A percentile compares a stretch with the other conserved stretches of the same genome.
These are phyloP conservation scores for Aramus guarauna DNA, from an alignment of 2,113 vertebrate species.

Conservation along the genomic window DNA sequence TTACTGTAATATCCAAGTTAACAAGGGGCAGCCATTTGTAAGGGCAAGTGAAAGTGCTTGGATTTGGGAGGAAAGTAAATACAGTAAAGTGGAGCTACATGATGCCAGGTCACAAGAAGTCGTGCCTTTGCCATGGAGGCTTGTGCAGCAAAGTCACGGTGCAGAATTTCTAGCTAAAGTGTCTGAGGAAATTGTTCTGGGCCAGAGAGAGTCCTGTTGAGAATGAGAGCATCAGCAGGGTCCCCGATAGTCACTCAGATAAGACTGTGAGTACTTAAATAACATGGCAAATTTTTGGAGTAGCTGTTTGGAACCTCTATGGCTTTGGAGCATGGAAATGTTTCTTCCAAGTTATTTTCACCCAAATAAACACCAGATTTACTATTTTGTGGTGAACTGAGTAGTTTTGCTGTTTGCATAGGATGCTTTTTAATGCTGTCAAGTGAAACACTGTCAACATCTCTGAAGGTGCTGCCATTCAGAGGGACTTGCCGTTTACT, in stretches of 20 bases:
- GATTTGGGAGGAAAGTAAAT: background rate
- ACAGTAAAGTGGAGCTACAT: background rate
- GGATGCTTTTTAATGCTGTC: background rate
- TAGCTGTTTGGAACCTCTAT: background rate
- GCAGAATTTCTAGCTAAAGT: background rate
- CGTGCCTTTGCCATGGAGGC: rapidly evolving
- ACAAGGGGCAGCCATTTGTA: background rate
- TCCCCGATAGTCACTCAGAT: background rate
- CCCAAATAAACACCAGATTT: background rate
- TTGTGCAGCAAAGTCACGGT: background rate
- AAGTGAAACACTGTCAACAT: background rate
- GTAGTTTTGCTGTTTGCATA: background rate
- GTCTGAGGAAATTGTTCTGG: background rate
- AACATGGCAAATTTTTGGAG: background rate
- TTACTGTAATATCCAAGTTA: background rate
- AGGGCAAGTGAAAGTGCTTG: background rate
- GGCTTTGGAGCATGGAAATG: background rate
- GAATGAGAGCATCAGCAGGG: background rate
- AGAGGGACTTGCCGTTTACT: background rate
- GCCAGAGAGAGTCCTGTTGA: background rate
- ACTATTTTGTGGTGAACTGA: background rate
- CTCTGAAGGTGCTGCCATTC: background rate
- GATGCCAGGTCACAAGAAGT: background rate
- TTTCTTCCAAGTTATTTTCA: background rate
- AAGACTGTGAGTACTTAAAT: background rate